Percentiles rank a stretch among this genome's conserved stretches.
Evolutionary conservation across 2,113 vertebrate genomes (phyloP).

Genomic region (Progne subis): DNA sequence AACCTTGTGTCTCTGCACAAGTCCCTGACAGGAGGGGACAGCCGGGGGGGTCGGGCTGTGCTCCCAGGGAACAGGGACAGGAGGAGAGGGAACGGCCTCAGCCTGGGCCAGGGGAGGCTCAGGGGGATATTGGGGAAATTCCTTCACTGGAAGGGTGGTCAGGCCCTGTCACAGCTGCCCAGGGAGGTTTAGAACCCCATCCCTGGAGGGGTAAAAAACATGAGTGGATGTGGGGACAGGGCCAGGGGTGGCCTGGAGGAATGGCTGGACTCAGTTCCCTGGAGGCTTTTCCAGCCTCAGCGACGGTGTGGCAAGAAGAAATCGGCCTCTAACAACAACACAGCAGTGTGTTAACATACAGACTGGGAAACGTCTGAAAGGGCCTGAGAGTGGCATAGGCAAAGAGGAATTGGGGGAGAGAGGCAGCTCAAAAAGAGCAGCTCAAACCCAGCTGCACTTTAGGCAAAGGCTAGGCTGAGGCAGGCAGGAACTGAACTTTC

Average conservation of each 20-base stretch:
- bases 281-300: not conserved
- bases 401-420: not conserved
- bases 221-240: not conserved
- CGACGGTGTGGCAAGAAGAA: too few relatives aligned
- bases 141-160: accelerated
- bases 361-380: not conserved
- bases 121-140: not conserved
- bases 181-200: not conserved
- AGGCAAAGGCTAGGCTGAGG: not conserved
- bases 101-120: not conserved
- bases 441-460: not conserved
- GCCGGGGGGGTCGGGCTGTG: not conserved
- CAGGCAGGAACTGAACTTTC: not conserved
- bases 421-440: not conserved
- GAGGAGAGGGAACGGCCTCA: not conserved
- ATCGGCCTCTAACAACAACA: not conserved
- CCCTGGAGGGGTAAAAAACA: not conserved
- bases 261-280: not conserved
- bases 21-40: not conserved
- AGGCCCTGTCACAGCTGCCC: not conserved
- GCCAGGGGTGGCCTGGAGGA: not conserved
- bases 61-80: too few relatives aligned
- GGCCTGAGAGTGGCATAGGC: accelerated
- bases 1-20: not conserved
- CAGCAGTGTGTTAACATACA: not conserved